Evolutionary conservation across 2,888 invertebrate genomes (phyloP), one percentile per base, ranked within the genome.

Genomic region (Apamea epomidion): DNA sequence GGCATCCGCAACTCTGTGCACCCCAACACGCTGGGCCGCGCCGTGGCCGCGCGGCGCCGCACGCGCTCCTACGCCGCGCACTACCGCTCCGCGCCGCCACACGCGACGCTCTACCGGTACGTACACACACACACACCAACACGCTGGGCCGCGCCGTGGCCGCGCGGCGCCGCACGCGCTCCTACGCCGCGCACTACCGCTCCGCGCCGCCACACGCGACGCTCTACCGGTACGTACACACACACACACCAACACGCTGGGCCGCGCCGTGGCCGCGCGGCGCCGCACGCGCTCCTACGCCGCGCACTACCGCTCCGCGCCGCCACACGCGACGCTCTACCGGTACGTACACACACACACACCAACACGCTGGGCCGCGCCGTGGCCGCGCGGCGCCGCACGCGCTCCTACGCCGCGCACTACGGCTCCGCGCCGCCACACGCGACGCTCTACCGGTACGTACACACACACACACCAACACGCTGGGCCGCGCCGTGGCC

Each of bases 11-110:
- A 98, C 89, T 97, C 98, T 3, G 91, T 98, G 79, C 97, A 97
- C 88, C 99, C 99, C 73, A 98, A 98, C 91, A 98, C 98, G 92
- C 98, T 98, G 90, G 97, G 98, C 72, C 97, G 97, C 93, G 98
- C 98, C 29, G 96, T 98, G 88, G 94, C 98, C 81, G 97, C 98
- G 88, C 97, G 97, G 78, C 97, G 98, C 79, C 97, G 97, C 80
- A 98, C 64, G 90, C 98, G 90, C 48, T 90, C 94, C 42, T 94
- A 93, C 91, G 92, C 94, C 86, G 95, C 95, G 87, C 94, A 94
- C 90, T 95, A 93, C 91, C 94, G 94, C 91, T 91, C 92, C 85
- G 92, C 93, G 85, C 91, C 92, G 82, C 91, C 93, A 65, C 90
- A 86, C 78, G 93, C 93, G 54, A 91, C 93, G 86, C 93, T 96